These are phyloP conservation scores for Halocynthia roretzi DNA, from an alignment of 23 tunicate species.

Conservation along the genomic window DNA sequence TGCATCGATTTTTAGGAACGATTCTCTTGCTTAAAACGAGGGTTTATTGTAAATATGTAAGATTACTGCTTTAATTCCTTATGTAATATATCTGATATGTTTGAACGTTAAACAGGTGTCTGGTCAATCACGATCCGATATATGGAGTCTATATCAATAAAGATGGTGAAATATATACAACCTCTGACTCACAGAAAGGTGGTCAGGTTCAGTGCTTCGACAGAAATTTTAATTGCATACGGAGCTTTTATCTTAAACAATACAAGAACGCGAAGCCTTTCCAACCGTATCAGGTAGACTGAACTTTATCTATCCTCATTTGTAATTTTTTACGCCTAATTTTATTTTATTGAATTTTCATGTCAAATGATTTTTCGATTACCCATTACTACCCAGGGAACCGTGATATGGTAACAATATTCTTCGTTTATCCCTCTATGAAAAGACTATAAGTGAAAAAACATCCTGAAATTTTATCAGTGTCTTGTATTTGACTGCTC, in stretches of 20 bases:
- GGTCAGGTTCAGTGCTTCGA: constrained; percentile 72
- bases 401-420: too few relatives aligned
- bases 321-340: background rate
- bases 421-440: too few relatives aligned
- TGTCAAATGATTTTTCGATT: too few relatives aligned
- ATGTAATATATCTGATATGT: background rate
- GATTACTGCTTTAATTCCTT: too few relatives aligned
- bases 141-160: constrained; percentile 21
- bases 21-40: too few relatives aligned
- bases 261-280: constrained; percentile 64
- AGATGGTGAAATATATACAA: constrained; percentile 24
- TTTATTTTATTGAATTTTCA: too few relatives aligned
- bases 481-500: too few relatives aligned
- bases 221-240: constrained; percentile 28
- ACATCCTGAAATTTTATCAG: too few relatives aligned
- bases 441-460: too few relatives aligned
- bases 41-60: too few relatives aligned
- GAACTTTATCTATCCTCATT: background rate
- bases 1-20: too few relatives aligned
- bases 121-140: constrained; percentile 21
- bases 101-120: background rate
- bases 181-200: constrained; percentile 26
- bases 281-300: constrained; percentile 75
- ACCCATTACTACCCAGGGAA: too few relatives aligned
- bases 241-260: constrained; percentile 40